These are phyloP conservation scores for Nylanderia fulva DNA, from an alignment of 1,140 invertebrate genomes.

Conservation along the genomic window DNA sequence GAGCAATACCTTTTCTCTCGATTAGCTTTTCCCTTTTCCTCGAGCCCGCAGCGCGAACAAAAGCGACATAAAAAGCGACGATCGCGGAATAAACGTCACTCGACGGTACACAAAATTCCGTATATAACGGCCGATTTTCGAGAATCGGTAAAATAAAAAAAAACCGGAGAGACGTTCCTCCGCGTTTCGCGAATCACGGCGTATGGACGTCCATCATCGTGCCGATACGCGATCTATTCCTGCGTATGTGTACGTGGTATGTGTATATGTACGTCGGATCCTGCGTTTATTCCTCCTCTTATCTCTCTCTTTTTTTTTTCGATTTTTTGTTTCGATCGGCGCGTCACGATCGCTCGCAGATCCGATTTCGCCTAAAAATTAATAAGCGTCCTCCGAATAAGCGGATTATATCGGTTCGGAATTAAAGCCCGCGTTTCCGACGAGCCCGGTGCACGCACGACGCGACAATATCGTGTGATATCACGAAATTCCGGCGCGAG, in stretches of 20 bases:
- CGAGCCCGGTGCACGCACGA: background rate
- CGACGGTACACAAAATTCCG: slow-evolving; percentile 37
- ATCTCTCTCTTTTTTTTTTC: background rate
- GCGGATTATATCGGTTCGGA: slow-evolving; percentile 63
- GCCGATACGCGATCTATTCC: background rate
- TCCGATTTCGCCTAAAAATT: slow-evolving; percentile 66
- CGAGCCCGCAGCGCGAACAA: slow-evolving; percentile 24
- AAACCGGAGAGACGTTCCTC: background rate
- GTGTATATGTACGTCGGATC: background rate
- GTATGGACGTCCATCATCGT: slow-evolving; percentile 1
- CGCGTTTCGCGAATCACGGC: slow-evolving; percentile 31
- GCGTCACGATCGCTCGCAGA: slow-evolving; percentile 12
- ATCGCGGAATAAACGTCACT: slow-evolving; percentile 47
- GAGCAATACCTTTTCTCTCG: slow-evolving; percentile 60
- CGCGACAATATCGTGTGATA: slow-evolving; percentile 33
- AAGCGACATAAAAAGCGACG: slow-evolving; percentile 14
- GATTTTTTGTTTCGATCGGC: background rate
- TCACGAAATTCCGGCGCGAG: slow-evolving; percentile 16
- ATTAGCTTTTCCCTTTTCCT: slow-evolving; percentile 54
- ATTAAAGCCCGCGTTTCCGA: slow-evolving; percentile 66
- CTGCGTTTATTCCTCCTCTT: slow-evolving; percentile 16
- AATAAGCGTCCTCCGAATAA: slow-evolving; percentile 63
- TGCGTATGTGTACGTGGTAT: background rate
- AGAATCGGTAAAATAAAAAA: background rate
- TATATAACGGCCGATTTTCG: slow-evolving; percentile 34